Percentiles rank a stretch among this genome's conserved stretches.
These are phyloP conservation scores for Chrysina gloriosa DNA, from an alignment of 2,888 invertebrate genomes.

Conservation along the genomic window DNA sequence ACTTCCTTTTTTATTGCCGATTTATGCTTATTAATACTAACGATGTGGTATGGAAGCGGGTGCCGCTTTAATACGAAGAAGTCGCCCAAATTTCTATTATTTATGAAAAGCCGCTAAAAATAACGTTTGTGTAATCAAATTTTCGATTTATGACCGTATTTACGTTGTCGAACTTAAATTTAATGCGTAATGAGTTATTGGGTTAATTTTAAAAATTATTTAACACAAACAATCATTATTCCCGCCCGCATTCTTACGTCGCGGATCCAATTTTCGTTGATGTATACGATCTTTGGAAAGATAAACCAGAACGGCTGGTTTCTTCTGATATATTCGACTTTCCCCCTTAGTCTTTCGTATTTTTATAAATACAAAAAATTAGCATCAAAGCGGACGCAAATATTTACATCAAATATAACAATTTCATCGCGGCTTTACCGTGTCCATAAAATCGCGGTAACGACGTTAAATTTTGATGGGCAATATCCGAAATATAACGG, in stretches of 20 bases:
- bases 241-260: neutral
- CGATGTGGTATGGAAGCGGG: no score
- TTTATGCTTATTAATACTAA: slow-evolving; percentile 34
- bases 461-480: slow-evolving; percentile 9
- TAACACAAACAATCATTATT: neutral
- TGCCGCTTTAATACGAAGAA: no score
- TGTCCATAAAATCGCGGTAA: no score
- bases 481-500: neutral
- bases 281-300: no score
- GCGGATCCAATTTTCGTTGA: no score
- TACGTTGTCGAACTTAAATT: no score
- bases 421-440: neutral
- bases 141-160: neutral
- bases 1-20: slow-evolving; percentile 48
- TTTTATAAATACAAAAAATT: neutral
- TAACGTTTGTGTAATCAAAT: neutral
- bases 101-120: no score
- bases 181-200: neutral
- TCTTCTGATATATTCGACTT: no score
- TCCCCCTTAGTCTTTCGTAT: no score
- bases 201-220: neutral
- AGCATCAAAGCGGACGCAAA: slow-evolving; percentile 6
- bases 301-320: neutral
- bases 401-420: slow-evolving; percentile 7
- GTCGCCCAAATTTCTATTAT: no score